phyloP scores from a whole-genome alignment of 2,888 invertebrate genomes.

The Lymantria dispar region DNA sequence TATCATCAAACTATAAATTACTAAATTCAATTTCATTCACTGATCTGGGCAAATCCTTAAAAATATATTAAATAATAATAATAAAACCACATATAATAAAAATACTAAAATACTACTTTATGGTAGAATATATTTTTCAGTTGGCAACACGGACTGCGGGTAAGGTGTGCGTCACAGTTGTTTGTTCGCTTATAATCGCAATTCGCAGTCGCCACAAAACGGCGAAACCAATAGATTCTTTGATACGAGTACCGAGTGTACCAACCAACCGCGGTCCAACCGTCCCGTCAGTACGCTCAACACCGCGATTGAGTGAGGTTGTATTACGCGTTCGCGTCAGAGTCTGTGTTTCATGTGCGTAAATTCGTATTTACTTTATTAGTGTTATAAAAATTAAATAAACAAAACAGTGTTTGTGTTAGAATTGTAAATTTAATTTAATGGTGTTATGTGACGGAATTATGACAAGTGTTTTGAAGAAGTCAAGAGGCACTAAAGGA shows the following conservation, averaged over 20 bases:
- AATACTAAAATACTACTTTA: not conserved
- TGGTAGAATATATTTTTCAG: conserved; percentile 18
- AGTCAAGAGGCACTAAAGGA: conserved; percentile 73
- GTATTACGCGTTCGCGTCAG: conserved; percentile 17
- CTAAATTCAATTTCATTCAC: too few relatives aligned
- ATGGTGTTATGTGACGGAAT: conserved; percentile 65
- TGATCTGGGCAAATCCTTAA: too few relatives aligned
- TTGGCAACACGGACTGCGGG: conserved; percentile 32
- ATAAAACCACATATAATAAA: too few relatives aligned
- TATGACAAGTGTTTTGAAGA: conserved; percentile 80
- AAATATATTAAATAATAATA: too few relatives aligned
- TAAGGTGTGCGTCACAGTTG: conserved; percentile 28
- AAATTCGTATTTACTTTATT: conserved; percentile 14
- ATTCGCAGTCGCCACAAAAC: conserved; percentile 17
- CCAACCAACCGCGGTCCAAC: too few relatives aligned
- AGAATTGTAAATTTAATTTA: conserved; percentile 13
- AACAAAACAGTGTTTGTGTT: conserved; percentile 32
- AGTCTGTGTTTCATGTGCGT: conserved; percentile 23
- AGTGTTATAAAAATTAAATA: conserved; percentile 14
- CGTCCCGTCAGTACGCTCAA: conserved; percentile 20
- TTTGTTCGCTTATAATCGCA: conserved; percentile 7
- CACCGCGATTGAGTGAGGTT: conserved; percentile 12
- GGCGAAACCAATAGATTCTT: conserved; percentile 9
- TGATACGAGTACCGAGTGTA: not conserved
- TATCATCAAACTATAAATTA: too few relatives aligned